phyloP scores from a whole-genome alignment of 2,797 vertebrate species.

The Galaxias olidus region DNA sequence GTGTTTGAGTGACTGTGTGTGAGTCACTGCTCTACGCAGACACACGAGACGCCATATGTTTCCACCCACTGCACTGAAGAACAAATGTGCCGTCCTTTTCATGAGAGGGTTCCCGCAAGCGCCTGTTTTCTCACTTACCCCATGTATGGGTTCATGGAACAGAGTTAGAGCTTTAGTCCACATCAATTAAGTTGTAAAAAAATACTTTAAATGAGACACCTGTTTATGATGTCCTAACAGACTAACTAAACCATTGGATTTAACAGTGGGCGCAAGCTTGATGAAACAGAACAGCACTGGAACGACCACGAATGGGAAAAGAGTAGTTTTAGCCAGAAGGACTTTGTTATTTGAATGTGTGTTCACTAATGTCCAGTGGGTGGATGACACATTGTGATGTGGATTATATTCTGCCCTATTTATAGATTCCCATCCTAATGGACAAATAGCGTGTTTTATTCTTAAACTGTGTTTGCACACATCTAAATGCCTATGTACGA shows the following conservation, averaged over 20 bases:
- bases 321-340: constrained; percentile 4
- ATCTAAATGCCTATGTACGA: not conserved
- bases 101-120: constrained; percentile 40
- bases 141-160: constrained; percentile 25
- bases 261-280: constrained; percentile 19
- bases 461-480: constrained; percentile 1
- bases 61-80: constrained; percentile 51
- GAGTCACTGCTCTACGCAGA: constrained; percentile 55
- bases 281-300: constrained; percentile 23
- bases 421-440: not conserved
- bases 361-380: constrained; percentile 14
- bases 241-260: constrained; percentile 24
- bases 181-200: constrained; percentile 39
- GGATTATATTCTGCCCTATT: not conserved
- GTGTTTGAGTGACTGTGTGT: constrained; percentile 23
- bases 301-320: constrained; percentile 12
- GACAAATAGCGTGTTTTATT: not conserved
- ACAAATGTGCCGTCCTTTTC: constrained; percentile 49
- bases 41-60: constrained; percentile 63
- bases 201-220: constrained; percentile 39
- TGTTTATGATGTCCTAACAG: constrained; percentile 45
- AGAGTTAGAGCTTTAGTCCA: constrained; percentile 22
- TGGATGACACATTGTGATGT: not conserved
- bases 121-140: constrained; percentile 53
- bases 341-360: not conserved